These are phyloP conservation scores for Lophochroa leadbeateri DNA, from an alignment of 2,113 vertebrate genomes.

Conservation along the genomic window DNA sequence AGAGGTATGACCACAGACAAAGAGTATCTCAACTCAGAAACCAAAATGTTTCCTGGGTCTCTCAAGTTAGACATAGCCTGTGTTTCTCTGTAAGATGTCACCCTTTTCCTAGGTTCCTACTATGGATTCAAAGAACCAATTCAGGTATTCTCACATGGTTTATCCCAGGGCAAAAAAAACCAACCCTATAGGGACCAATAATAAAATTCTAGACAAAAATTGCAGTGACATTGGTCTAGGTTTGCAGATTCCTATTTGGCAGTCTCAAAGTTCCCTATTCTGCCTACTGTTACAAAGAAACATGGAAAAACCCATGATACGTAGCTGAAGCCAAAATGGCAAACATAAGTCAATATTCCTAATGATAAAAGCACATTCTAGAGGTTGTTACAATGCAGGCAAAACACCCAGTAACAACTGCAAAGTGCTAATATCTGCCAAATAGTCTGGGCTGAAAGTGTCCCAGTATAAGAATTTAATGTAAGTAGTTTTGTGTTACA, in stretches of 20 bases:
- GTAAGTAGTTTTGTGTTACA: neutral
- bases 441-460: neutral
- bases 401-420: neutral
- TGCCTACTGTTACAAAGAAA: neutral
- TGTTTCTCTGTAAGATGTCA: neutral
- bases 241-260: neutral
- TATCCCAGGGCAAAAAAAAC: neutral
- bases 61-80: neutral
- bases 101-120: neutral
- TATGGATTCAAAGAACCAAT: neutral
- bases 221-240: neutral
- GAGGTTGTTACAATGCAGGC: neutral
- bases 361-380: neutral
- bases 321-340: neutral
- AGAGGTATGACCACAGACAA: neutral
- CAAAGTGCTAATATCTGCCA: neutral
- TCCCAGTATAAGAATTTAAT: neutral
- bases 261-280: neutral
- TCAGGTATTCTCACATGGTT: neutral
- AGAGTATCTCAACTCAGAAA: neutral
- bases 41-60: neutral
- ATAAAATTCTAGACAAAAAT: neutral
- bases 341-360: neutral
- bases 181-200: neutral
- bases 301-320: neutral